Conservation (phyloP, 1,140 invertebrate genomes). For the Dendrolimus punctatus region DNA sequence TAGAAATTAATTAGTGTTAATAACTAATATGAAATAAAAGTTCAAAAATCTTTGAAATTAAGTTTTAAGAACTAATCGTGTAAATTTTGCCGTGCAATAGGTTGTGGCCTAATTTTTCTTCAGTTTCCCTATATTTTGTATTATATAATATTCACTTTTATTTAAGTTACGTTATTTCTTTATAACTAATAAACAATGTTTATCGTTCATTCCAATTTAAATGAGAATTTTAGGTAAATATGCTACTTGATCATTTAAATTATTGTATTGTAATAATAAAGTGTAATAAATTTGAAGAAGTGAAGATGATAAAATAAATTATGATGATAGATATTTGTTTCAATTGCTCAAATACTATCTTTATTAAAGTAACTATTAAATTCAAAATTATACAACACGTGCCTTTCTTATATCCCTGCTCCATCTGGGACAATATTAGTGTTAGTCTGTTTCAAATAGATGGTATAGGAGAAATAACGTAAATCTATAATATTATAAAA, state of each 20-base stretch:
- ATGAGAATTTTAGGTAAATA: slow-evolving; percentile 62
- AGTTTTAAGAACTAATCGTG: slow-evolving; percentile 19
- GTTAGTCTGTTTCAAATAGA: too few species aligned
- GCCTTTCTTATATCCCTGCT: too few species aligned
- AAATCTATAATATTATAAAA: too few species aligned
- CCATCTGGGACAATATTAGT: too few species aligned
- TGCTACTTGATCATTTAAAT: slow-evolving; percentile 68
- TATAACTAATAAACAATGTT: slow-evolving; percentile 64
- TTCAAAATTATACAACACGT: too few species aligned
- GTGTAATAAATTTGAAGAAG: slow-evolving; percentile 67
- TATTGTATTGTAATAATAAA: slow-evolving; percentile 69
- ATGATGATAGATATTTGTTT: slow-evolving; percentile 54
- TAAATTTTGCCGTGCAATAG: slow-evolving; percentile 60
- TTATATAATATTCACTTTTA: slow-evolving; percentile 51
- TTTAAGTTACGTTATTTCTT: slow-evolving; percentile 68
- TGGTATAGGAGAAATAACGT: too few species aligned
- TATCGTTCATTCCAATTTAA: slow-evolving; percentile 70
- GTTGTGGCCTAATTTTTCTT: slow-evolving; percentile 48
- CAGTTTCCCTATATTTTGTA: slow-evolving; percentile 35
- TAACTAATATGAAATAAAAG: too few species aligned
- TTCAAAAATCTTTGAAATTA: too few species aligned
- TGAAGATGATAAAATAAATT: slow-evolving; percentile 69
- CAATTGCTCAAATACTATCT: slow-evolving; percentile 7
- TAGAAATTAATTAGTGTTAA: slow-evolving; percentile 33
- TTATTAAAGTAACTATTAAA: too few species aligned